Percentiles rank a stretch among this genome's conserved stretches.
These are phyloP conservation scores for Rhopalosiphum padi DNA, from an alignment of 1,140 invertebrate species.

Conservation along the genomic window DNA sequence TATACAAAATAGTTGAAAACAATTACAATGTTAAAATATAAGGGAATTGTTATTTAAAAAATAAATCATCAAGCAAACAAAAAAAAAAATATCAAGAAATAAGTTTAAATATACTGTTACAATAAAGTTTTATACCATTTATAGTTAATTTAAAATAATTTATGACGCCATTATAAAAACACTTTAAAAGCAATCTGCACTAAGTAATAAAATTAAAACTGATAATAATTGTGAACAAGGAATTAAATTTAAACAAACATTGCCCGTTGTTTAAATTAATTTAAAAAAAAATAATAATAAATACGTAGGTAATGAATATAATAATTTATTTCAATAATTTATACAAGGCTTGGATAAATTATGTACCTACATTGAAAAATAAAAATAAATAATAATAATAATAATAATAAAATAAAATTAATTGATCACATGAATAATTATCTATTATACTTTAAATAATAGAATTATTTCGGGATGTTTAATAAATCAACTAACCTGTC, in stretches of 20 bases:
- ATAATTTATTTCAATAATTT: neutral
- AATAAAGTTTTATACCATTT: neutral
- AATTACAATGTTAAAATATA: neutral
- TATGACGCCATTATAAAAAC: neutral
- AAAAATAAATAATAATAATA: neutral
- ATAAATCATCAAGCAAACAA: too few relatives aligned
- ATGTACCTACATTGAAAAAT: neutral
- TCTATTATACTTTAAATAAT: neutral
- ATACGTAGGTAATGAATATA: neutral
- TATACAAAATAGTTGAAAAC: conserved; percentile 28
- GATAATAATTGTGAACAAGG: neutral
- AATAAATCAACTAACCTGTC: conserved; percentile 31
- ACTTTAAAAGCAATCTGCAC: neutral
- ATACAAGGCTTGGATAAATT: neutral
- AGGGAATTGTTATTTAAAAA: too few relatives aligned
- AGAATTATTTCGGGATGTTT: neutral
- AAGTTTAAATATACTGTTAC: neutral
- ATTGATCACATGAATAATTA: neutral
- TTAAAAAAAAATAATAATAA: neutral
- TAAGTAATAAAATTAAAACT: neutral
- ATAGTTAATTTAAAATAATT: neutral
- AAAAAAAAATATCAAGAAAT: neutral
- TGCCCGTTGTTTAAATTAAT: neutral
- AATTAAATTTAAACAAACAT: neutral
- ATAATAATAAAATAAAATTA: neutral